Evolutionary conservation across 2,113 vertebrate genomes (phyloP), one percentile per base, ranked within the genome.

Genomic region (Nibea coibor): DNA sequence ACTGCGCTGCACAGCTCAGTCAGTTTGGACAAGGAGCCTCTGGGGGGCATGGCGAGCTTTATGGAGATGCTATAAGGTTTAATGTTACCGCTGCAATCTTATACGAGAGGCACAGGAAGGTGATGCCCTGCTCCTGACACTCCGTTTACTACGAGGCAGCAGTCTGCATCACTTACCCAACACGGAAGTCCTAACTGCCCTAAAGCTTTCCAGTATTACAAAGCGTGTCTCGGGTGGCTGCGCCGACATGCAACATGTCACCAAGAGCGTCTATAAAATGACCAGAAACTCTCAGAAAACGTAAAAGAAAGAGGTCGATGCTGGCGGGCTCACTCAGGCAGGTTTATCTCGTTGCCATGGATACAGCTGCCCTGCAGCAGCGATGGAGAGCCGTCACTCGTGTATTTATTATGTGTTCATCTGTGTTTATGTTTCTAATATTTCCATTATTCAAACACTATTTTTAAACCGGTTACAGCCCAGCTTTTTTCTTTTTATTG

Each of bases 1-100:
- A 92, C 73, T 74, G 86, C 68, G 72, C 74, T 69, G 77, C 78
- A 64, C 67, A 57, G 88, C 88, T 87, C 71, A 65, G 74, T 26
- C 82, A 67, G 54, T 54, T 10, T 74, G 83, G 78, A 86, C 82
- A 62, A 51, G 56, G 53, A 62, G 75, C 47, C 65, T 66, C 42
- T 35, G 39, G 73, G 39, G 73, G 67, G 26, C 43, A 24, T 43
- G 24, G 51, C 83, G 9, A 47, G 72, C 72, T 69, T 35, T 45
- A 16, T 51, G 62, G 57, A 56, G 71, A 80, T 24, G 56, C 35
- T 51, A 1, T 5, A 3, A 24, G 62, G 65, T 61, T 67, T 61
- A 22, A 3, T 28, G 62, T 50, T 63, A 47, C 47, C 24, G 2
- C 11, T 67, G 78, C 75, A 63, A 75, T 28, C 22, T 28, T 48